phyloP scores from a whole-genome alignment of 2,113 vertebrate genomes.

The Talpa occidentalis region DNA sequence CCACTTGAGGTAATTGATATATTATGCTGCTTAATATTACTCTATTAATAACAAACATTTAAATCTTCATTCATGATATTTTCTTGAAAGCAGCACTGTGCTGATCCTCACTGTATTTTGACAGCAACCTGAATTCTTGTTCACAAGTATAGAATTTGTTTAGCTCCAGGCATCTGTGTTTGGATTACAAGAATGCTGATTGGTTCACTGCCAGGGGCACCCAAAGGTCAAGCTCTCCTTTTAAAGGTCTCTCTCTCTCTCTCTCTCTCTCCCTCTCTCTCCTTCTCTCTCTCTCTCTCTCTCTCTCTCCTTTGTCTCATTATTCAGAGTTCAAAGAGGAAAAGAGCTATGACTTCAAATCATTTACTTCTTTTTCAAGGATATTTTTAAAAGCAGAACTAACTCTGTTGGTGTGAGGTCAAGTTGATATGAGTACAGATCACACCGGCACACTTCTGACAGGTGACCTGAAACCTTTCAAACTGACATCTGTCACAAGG shows the following conservation, averaged over 20 bases:
- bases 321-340: constrained; percentile 88
- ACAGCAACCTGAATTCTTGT: constrained; percentile 90
- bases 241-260: constrained; percentile 87
- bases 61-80: constrained; percentile 81
- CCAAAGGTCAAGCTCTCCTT: constrained; percentile 96
- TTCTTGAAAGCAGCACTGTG: constrained; percentile 86
- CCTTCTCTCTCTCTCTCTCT: constrained; percentile 47
- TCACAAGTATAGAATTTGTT: constrained; percentile 92
- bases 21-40: constrained; percentile 51
- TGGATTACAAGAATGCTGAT: constrained; percentile 96
- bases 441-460: constrained; percentile 88
- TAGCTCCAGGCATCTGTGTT: constrained; percentile 97
- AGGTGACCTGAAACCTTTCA: constrained; percentile 92
- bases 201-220: constrained; percentile 95
- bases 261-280: constrained; percentile 83
- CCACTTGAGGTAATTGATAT: constrained; percentile 12
- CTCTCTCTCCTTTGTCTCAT: constrained; percentile 86
- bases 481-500: constrained; percentile 94
- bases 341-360: constrained; percentile 85
- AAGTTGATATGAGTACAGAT: constrained; percentile 86
- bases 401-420: constrained; percentile 87
- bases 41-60: constrained; percentile 80
- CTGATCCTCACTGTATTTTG: constrained; percentile 88
- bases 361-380: constrained; percentile 86
- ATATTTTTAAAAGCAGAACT: constrained; percentile 86